phyloP scores from a whole-genome alignment of 2,888 invertebrate genomes.

The Malacosoma neustria region DNA sequence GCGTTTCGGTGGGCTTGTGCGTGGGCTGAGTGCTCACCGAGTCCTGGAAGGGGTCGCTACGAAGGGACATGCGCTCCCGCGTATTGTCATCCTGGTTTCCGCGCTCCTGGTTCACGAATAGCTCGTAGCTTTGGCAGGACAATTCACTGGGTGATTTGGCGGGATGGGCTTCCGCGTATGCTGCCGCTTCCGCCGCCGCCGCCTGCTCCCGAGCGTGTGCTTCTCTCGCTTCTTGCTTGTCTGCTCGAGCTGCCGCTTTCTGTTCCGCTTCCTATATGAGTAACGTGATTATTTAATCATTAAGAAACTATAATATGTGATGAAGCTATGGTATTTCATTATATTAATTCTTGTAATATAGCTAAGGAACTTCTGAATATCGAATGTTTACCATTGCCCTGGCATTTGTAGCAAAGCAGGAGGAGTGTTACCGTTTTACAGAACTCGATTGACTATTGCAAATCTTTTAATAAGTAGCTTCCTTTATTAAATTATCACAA shows the following conservation, averaged over 20 bases:
- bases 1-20: conserved; percentile 76
- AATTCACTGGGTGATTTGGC: conserved; percentile 94
- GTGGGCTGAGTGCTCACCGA: conserved; percentile 89
- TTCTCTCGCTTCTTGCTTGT: conserved; percentile 76
- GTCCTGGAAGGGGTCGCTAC: conserved; percentile 89
- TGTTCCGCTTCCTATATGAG: conserved; percentile 90
- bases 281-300: too few species aligned
- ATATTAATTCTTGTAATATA: too few species aligned
- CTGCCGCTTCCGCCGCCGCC: conserved; percentile 78
- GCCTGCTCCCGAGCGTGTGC: conserved; percentile 77
- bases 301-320: too few species aligned
- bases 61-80: conserved; percentile 93
- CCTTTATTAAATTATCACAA: too few species aligned
- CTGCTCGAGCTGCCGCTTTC: conserved; percentile 81
- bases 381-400: too few species aligned
- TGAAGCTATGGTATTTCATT: too few species aligned
- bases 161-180: conserved; percentile 76
- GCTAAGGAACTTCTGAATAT: too few species aligned
- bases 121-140: conserved; percentile 94
- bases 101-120: conserved; percentile 91
- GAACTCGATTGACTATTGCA: too few species aligned
- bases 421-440: too few species aligned
- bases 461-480: too few species aligned
- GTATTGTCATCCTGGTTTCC: conserved; percentile 92
- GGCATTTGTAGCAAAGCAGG: too few species aligned